A percentile compares a stretch with the other conserved stretches of the same genome.
phyloP scores from a whole-genome alignment of 1,140 invertebrate genomes.

The Hesperophylax magnus region DNA sequence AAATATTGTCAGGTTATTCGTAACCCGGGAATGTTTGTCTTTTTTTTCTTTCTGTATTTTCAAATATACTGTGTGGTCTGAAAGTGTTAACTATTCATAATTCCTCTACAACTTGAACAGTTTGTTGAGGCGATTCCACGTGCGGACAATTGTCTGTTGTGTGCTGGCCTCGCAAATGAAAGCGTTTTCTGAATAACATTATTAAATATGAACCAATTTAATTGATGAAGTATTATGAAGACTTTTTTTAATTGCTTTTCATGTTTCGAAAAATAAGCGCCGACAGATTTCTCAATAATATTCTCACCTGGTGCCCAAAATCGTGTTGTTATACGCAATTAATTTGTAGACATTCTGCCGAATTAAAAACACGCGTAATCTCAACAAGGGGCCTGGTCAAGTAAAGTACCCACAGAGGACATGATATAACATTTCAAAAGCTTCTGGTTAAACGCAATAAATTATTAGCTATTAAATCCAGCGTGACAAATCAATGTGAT shows the following conservation, averaged over 20 bases:
- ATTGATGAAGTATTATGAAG: slow-evolving; percentile 16
- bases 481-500: too few species aligned
- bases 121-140: background rate
- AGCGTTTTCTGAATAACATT: slow-evolving; percentile 18
- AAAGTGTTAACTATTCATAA: background rate
- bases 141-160: background rate
- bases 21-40: too few species aligned
- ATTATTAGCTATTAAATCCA: too few species aligned
- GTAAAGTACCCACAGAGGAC: background rate
- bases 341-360: background rate
- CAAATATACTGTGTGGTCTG: background rate
- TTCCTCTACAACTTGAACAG: background rate
- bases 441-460: background rate
- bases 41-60: background rate
- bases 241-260: slow-evolving; percentile 5
- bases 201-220: slow-evolving; percentile 23
- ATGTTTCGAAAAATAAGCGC: slow-evolving; percentile 17
- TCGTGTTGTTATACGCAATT: background rate
- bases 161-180: slow-evolving; percentile 18
- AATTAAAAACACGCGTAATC: background rate
- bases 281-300: slow-evolving; percentile 6
- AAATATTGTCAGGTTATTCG: too few species aligned
- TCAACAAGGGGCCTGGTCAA: background rate
- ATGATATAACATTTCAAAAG: background rate
- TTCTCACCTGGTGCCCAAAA: background rate